A percentile compares a stretch with the other conserved stretches of the same genome.
These are phyloP conservation scores for Pelodiscus sinensis DNA, from an alignment of 2,113 vertebrate species.

Conservation along the genomic window DNA sequence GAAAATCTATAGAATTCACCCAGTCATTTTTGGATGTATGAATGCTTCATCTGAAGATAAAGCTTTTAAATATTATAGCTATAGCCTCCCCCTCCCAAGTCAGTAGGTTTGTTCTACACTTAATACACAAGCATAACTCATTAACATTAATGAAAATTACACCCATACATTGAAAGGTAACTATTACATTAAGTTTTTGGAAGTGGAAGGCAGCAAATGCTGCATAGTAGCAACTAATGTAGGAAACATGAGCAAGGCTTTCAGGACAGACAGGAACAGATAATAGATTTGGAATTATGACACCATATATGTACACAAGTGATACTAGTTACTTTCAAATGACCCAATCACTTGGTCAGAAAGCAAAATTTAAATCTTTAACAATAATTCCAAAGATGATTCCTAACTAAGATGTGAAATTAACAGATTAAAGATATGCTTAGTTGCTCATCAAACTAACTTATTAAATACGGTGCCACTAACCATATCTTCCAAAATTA, in stretches of 20 bases:
- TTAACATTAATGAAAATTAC: background rate
- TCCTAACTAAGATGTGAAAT: constrained; percentile 15
- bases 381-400: constrained; percentile 15
- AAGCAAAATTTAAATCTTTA: constrained; percentile 12
- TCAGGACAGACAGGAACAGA: background rate
- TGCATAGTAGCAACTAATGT: background rate
- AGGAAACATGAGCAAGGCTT: background rate
- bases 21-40: background rate
- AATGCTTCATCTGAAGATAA: background rate
- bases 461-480: constrained; percentile 43
- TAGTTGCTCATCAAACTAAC: constrained; percentile 37
- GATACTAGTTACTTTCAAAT: background rate
- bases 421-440: constrained; percentile 32
- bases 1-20: background rate
- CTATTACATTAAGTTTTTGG: background rate
- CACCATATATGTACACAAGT: background rate
- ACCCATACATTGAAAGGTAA: background rate
- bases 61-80: background rate
- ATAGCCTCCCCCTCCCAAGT: background rate
- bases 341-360: background rate
- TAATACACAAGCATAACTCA: background rate
- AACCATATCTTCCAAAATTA: background rate
- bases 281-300: constrained; percentile 15
- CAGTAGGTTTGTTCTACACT: constrained; percentile 6
- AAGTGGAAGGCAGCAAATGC: background rate